phyloP scores from a whole-genome alignment of 2,113 vertebrate species.

The Gopherus flavomarginatus region DNA sequence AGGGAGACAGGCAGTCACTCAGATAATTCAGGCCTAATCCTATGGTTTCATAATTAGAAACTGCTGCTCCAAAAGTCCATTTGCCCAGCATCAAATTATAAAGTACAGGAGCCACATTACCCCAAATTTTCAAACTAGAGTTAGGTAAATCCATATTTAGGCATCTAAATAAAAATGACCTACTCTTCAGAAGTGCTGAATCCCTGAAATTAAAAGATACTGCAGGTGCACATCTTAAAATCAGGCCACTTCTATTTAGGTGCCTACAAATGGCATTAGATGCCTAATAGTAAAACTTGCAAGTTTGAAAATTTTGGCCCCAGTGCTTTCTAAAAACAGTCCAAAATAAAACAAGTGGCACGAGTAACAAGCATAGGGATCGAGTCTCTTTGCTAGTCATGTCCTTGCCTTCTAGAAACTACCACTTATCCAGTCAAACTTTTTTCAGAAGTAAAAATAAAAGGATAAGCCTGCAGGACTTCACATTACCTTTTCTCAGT shows the following conservation, averaged over 20 bases:
- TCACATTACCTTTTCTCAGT: background rate
- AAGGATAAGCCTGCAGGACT: background rate
- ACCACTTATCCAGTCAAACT: constrained; percentile 2
- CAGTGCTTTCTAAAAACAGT: background rate
- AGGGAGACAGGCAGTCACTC: background rate
- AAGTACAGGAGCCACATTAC: constrained; percentile 38
- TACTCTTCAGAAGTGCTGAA: background rate
- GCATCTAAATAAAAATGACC: background rate
- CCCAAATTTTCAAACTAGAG: constrained; percentile 13
- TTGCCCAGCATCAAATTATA: background rate
- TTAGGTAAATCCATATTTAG: constrained; percentile 23
- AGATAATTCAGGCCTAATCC: background rate
- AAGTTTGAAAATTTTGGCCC: background rate
- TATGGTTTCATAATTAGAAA: constrained; percentile 1
- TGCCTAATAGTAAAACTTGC: background rate
- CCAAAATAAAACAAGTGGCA: constrained; percentile 9
- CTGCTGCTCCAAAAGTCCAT: constrained; percentile 22
- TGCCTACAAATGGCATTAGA: background rate
- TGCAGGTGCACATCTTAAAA: background rate
- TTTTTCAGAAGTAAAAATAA: background rate
- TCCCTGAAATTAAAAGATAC: background rate
- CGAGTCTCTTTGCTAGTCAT: background rate
- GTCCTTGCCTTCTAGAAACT: background rate
- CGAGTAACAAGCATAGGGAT: background rate
- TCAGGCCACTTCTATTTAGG: background rate